Percentiles rank a stretch among this genome's conserved stretches.
Conservation (phyloP, 2,888 invertebrate genomes). For the Eupithecia subfuscata region DNA sequence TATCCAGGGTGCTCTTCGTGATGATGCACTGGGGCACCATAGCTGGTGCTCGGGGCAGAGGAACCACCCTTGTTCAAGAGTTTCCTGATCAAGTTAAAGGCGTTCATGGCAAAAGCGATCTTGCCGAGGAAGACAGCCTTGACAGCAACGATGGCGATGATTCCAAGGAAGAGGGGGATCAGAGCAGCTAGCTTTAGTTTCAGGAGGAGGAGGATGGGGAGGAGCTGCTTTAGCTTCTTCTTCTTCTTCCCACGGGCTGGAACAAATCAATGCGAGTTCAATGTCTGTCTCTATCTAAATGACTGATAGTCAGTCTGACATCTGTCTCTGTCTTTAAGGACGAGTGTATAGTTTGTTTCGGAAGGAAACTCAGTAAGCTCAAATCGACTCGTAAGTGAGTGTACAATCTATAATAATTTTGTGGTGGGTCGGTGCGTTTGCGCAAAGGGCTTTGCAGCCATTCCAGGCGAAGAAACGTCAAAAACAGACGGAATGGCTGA, state of each 20-base stretch:
- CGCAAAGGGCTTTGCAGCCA: background rate
- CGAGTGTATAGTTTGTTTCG: background rate
- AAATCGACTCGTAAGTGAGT: background rate
- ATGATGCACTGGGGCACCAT: constrained; percentile 84
- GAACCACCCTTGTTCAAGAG: constrained; percentile 82
- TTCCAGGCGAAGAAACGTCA: background rate
- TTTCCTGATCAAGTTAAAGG: constrained; percentile 86
- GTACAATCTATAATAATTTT: background rate
- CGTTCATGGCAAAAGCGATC: constrained; percentile 91
- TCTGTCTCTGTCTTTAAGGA: too few relatives aligned
- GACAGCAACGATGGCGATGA: constrained; percentile 90
- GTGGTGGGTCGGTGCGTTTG: background rate
- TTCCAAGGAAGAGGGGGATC: constrained; percentile 89
- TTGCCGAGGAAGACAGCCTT: constrained; percentile 94
- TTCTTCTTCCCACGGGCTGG: constrained; percentile 91
- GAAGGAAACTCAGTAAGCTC: background rate
- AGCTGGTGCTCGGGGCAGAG: constrained; percentile 79
- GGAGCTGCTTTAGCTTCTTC: constrained; percentile 90
- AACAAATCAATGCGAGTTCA: constrained; percentile 32
- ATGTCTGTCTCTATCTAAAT: background rate
- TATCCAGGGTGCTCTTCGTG: constrained; percentile 84
- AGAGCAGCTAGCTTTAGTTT: constrained; percentile 91
- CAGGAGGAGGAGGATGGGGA: constrained; percentile 89
- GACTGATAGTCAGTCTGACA: too few relatives aligned
- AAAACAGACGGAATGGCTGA: background rate